Evolutionary conservation across 2,113 vertebrate species (phyloP), one percentile per base, ranked within the genome.

Genomic region (Parotia lawesii): DNA sequence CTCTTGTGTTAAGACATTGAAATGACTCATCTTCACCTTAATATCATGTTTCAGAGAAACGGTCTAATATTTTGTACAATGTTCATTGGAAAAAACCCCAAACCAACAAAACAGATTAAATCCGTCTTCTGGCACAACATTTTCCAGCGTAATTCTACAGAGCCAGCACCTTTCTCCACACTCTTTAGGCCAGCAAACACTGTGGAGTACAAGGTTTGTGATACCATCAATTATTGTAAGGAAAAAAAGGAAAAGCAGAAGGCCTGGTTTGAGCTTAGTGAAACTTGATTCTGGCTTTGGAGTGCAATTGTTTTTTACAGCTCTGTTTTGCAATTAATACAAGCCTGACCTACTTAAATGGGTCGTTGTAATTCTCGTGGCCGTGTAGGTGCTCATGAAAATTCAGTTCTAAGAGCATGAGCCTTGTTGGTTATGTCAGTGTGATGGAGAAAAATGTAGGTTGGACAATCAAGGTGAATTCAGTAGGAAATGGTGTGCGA

Each of bases 11-110:
- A 28, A 70, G 85, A 91, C 70, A 87, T 29, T 12, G 66, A 82
- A 82, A 60, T 79, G 64, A 95, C 38, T 93, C 81, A 83, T 89
- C 78, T 66, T 72, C 62, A 89, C 60, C 87, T 89, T 87, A n/a
- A 45, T 78, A 78, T 15, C 18, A 15, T 72, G 35, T 50, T 73
- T 89, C 51, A 66, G 85, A 66, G 48, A 79, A 85, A 69, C 3
- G 50, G 81, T 88, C 84, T 73, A 80, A 47, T 92, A n/a, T 61
- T 83, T 77, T 35, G 14, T 62, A 16, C 23, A 7, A 2, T 4
- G 38, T 13, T 93, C 50, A 27, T 45, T 79, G 40, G 58, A 54
- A n/a, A 27, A 31, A 0, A 5, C 45, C 10, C 7, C 15, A n/a
- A n/a, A 21, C 18, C 40, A 48, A 69, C 22, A 62, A 42, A 83